Evolutionary conservation across 2,888 invertebrate genomes (phyloP).

Genomic region (Lasioglossum zephyrum): DNA sequence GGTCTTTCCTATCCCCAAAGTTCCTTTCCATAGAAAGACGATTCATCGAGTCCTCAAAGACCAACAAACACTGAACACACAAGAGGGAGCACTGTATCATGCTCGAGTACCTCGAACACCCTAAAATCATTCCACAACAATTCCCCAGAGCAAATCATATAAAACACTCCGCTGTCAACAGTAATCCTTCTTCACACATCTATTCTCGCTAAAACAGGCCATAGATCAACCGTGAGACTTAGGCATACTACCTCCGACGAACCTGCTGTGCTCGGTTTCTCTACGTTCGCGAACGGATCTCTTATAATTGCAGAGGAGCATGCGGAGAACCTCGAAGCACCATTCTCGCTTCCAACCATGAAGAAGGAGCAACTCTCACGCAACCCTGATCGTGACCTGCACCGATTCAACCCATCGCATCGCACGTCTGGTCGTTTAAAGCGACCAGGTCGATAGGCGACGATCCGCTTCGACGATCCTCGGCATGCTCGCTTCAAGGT

Average conservation of each 20-base stretch:
- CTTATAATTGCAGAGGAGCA: neutral
- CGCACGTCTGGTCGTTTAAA: neutral
- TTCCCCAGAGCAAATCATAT: neutral
- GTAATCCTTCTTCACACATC: neutral
- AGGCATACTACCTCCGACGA: neutral
- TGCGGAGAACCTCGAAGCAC: neutral
- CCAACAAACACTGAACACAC: neutral
- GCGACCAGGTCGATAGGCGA: neutral
- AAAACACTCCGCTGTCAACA: neutral
- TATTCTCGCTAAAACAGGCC: neutral
- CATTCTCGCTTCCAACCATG: neutral
- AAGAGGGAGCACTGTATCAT: neutral
- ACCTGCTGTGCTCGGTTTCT: neutral
- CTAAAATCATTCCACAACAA: neutral
- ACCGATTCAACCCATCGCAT: neutral
- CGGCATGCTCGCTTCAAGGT: neutral
- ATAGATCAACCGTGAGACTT: neutral
- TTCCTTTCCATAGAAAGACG: neutral
- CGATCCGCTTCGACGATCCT: neutral
- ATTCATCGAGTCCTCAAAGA: neutral
- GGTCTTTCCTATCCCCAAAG: neutral
- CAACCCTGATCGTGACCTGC: slow-evolving; percentile 7
- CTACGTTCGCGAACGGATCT: neutral
- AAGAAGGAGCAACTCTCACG: neutral
- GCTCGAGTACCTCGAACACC: neutral